Conservation (phyloP, 2,888 invertebrate species). For the Poecilobothrus nobilitatus region DNA sequence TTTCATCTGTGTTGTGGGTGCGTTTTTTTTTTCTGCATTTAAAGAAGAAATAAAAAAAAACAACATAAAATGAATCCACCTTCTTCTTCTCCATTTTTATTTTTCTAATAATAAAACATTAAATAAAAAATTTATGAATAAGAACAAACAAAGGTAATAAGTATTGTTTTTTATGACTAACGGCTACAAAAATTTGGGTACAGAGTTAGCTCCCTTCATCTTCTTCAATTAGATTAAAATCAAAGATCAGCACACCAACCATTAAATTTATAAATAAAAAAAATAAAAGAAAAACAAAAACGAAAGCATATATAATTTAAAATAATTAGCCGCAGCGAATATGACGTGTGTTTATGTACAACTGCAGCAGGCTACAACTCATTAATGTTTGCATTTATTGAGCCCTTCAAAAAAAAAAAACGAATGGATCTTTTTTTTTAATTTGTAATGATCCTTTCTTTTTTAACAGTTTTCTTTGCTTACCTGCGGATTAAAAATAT, state of each 20-base stretch:
- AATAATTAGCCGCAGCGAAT: constrained; percentile 8
- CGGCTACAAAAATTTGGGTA: background rate
- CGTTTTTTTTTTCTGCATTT: background rate
- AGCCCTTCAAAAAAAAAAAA: too few relatives aligned
- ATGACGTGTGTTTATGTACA: constrained; percentile 4
- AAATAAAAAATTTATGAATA: background rate
- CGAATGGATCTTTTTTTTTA: too few relatives aligned
- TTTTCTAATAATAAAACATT: background rate
- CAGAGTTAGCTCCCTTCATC: background rate
- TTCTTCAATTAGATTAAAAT: background rate
- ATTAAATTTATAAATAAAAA: background rate
- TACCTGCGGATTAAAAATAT: background rate
- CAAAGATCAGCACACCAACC: background rate
- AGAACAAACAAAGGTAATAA: background rate
- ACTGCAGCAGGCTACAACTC: too few relatives aligned
- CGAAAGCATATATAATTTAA: background rate
- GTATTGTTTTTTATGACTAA: background rate
- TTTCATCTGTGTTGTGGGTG: background rate
- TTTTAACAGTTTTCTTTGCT: background rate
- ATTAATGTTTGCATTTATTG: too few relatives aligned
- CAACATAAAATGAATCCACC: background rate
- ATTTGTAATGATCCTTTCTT: background rate
- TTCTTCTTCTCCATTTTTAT: background rate
- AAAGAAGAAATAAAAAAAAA: background rate
- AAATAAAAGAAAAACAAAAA: too few relatives aligned